A percentile compares a stretch with the other conserved stretches of the same genome.
Conservation (phyloP, 1,140 invertebrate genomes). For the Micrasema longulum region DNA sequence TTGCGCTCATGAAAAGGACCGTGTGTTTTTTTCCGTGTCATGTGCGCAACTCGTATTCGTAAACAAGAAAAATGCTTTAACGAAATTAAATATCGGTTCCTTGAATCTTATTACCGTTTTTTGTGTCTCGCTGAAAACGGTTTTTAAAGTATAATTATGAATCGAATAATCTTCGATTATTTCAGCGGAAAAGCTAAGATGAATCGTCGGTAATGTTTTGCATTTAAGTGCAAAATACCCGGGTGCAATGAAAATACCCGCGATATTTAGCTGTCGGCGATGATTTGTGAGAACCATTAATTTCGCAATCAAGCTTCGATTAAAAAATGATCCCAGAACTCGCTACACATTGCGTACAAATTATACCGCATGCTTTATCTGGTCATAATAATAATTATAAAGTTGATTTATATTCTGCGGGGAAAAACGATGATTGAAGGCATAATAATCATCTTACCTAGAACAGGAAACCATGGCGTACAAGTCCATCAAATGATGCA, state of each 20-base stretch:
- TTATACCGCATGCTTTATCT: constrained; percentile 9
- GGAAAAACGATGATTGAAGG: neutral
- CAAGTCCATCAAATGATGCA: constrained; percentile 4
- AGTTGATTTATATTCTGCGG: constrained; percentile 18
- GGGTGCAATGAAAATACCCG: neutral
- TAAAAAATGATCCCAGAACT: constrained; percentile 15
- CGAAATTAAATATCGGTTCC: no score
- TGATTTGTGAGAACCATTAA: constrained; percentile 29
- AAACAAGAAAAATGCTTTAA: no score
- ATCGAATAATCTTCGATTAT: no score
- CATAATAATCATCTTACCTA: constrained; percentile 17
- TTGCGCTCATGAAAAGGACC: no score
- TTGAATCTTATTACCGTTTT: no score
- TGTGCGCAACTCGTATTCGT: no score
- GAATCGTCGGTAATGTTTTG: no score
- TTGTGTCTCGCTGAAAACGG: no score
- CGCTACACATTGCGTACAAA: constrained; percentile 13
- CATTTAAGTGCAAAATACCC: neutral
- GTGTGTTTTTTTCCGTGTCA: no score
- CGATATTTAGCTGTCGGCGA: constrained; percentile 19
- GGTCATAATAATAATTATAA: constrained; percentile 17
- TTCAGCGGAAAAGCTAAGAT: no score
- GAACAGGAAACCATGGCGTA: constrained; percentile 8
- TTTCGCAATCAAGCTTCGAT: constrained; percentile 35
- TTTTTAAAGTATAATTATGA: no score